Base-by-base conservation (phyloP, 2,888 invertebrate species). In the Halictus quadricinctus region DNA sequence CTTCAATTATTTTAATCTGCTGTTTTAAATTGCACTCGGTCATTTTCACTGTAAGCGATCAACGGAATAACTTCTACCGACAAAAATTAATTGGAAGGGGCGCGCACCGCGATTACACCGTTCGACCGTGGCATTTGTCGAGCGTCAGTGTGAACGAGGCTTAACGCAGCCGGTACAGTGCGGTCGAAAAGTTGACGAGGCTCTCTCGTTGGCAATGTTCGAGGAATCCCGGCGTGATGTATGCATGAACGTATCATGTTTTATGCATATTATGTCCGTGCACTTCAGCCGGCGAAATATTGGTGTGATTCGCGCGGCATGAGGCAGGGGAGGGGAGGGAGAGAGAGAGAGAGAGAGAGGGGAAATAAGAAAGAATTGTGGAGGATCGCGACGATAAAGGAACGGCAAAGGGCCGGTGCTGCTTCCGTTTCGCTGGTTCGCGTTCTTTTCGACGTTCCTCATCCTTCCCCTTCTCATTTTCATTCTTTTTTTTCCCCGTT, bases 111-210 rank as follows among this genome's bases (percentile, higher is more conserved):
- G 21, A 54, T 54, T n/a, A 54, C 21, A n/a, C 10, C 10, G 10
- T 54, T 54, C 21, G 21, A 54, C 21, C 2, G 21, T 50, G 50
- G 50, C 21, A 50, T 50, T 50, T 50, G 50, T 21, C 18, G 50
- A 50, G 21, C 21, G 41, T 36, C 41, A 41, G 69, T 69, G n/a
- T 21, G 69, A 43, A 69, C 41, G 69, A 18, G 41, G 69, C 69
- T 69, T 69, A 12, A 69, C 21, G 5, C 12, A 15, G 10, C 36
- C 2, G 54, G 85, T 84, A 80, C 84, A 80, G 80, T 85, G 72
- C 36, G 29, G 36, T 80, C 75, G 54, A 83, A 84, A 84, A 84
- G 84, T 84, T 75, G 77, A 74, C 72, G 72, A 54, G 75, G 58
- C n/a, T 60, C 72, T 75, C 29, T 69, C 50, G 36, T 73, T 60